These are phyloP conservation scores for Hystrix brachyura DNA, from an alignment of 2,113 vertebrate species.

Conservation along the genomic window DNA sequence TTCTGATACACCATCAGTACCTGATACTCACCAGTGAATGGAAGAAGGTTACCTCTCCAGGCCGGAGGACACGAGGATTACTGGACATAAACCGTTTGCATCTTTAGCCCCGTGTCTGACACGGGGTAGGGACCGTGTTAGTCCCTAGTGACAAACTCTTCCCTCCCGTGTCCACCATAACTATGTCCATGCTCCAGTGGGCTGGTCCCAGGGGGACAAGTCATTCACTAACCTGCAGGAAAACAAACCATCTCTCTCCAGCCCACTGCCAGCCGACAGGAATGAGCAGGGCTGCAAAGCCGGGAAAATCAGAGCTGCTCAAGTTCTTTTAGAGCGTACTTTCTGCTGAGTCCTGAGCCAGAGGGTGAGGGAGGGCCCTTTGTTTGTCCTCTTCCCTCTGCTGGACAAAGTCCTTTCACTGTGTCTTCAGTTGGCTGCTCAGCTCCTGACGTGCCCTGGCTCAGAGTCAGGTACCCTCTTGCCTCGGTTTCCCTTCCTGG, in stretches of 20 bases:
- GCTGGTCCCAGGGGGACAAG: not conserved
- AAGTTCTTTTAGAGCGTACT: not conserved
- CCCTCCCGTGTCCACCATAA: not conserved
- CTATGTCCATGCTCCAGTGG: not conserved
- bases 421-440: not conserved
- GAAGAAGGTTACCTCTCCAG: not conserved
- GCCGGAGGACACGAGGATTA: not conserved
- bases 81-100: not conserved
- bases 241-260: not conserved
- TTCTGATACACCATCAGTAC: not conserved
- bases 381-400: no score
- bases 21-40: rapidly evolving
- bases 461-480: not conserved
- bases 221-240: not conserved
- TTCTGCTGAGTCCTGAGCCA: not conserved
- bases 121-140: no score
- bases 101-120: not conserved
- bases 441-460: not conserved
- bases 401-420: not conserved
- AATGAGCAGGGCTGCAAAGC: not conserved
- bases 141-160: not conserved
- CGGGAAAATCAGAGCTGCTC: not conserved
- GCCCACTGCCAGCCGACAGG: not conserved
- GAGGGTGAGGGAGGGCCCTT: not conserved
- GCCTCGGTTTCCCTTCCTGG: not conserved